phyloP scores from a whole-genome alignment of 2,113 vertebrate species.

The Dasypus novemcinctus region DNA sequence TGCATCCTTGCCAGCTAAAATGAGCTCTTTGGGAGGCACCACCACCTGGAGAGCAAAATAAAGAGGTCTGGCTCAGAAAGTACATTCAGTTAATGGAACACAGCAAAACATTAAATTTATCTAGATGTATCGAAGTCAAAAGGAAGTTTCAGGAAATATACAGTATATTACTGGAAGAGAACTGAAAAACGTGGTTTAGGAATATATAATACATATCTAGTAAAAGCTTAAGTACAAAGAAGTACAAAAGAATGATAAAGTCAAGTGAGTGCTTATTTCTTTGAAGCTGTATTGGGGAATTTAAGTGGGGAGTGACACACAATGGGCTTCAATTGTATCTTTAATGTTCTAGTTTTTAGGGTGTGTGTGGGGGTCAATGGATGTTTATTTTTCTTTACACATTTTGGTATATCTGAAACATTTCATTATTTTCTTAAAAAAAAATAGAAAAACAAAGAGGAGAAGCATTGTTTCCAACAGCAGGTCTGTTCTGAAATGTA shows the following conservation, averaged over 20 bases:
- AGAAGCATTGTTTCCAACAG: not conserved
- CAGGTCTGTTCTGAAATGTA: not conserved
- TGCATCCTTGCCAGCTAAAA: constrained; percentile 96
- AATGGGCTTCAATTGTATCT: not conserved
- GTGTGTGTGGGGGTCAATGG: not conserved
- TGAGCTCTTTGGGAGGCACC: constrained; percentile 92
- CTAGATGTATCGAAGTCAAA: not conserved
- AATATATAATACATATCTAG: not conserved
- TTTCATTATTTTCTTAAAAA: not conserved
- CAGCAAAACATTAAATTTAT: not conserved
- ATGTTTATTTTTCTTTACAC: not conserved
- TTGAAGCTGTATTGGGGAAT: not conserved
- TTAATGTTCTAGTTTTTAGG: constrained; percentile 5
- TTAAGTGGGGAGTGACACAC: not conserved
- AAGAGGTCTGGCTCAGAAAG: constrained; percentile 38
- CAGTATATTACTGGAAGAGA: not conserved
- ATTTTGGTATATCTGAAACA: not conserved
- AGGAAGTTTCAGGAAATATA: not conserved
- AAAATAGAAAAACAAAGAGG: not conserved
- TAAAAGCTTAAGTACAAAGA: not conserved
- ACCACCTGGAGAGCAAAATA: constrained; percentile 84
- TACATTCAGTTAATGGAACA: not conserved
- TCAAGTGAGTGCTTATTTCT: not conserved
- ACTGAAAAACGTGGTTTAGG: not conserved
- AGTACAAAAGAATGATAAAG: not conserved